Evolutionary conservation across 1,140 invertebrate genomes (phyloP).

Genomic region (Whitmania pigra): DNA sequence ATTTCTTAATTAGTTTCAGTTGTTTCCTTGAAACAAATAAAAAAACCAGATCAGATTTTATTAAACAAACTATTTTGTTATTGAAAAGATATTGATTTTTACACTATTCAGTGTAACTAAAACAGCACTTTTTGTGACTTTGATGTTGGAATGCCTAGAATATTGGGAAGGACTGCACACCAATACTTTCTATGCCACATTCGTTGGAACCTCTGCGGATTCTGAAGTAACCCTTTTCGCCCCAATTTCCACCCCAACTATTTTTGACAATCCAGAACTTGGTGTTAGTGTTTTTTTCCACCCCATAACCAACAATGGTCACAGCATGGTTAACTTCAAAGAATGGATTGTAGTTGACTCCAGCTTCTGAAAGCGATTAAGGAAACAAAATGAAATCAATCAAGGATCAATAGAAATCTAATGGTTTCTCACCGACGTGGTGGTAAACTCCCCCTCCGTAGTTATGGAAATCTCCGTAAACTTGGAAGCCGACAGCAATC

Average conservation of each 20-base stretch:
- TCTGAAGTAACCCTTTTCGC: slow-evolving; percentile 47
- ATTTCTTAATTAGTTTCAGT: too few species aligned
- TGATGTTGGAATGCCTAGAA: slow-evolving; percentile 14
- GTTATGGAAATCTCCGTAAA: slow-evolving; percentile 41
- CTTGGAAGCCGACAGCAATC: slow-evolving; percentile 46
- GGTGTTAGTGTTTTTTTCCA: slow-evolving; percentile 29
- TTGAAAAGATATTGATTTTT: too few species aligned
- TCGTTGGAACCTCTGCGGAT: slow-evolving; percentile 48
- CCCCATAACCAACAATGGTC: slow-evolving; percentile 40
- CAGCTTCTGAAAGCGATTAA: slow-evolving; percentile 7
- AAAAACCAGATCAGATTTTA: too few species aligned
- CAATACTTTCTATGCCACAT: slow-evolving; percentile 42
- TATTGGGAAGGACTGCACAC: slow-evolving; percentile 29
- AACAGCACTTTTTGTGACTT: too few species aligned
- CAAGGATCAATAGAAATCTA: neutral
- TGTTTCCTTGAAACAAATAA: too few species aligned
- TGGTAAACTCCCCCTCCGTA: slow-evolving; percentile 44
- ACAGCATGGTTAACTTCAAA: slow-evolving; percentile 42
- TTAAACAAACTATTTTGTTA: too few species aligned
- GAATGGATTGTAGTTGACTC: slow-evolving; percentile 35
- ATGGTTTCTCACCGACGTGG: slow-evolving; percentile 29
- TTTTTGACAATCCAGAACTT: slow-evolving; percentile 42
- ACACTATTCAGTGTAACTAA: too few species aligned
- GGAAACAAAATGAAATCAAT: neutral
- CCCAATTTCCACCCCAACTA: slow-evolving; percentile 47